Percentiles rank a stretch among this genome's conserved stretches.
Conservation (phyloP, 1,140 invertebrate species). For the Aradophagus sp. region DNA sequence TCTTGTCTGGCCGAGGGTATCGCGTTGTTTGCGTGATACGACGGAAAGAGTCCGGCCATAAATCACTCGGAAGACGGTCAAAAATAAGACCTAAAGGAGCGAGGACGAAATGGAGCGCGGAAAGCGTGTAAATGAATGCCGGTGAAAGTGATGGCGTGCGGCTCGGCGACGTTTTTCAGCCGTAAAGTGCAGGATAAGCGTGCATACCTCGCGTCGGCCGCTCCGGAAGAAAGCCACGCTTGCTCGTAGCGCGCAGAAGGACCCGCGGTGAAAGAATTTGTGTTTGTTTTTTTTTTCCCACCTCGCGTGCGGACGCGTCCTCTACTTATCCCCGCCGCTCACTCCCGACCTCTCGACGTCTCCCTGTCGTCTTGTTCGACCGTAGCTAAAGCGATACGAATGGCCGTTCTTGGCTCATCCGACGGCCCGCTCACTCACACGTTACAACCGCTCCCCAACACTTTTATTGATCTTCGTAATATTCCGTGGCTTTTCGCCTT, state of each 20-base stretch:
- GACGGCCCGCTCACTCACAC: constrained; percentile 13
- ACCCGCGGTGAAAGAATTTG: constrained; percentile 21
- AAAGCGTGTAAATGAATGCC: constrained; percentile 25
- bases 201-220: constrained; percentile 33
- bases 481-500: constrained; percentile 4
- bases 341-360: constrained; percentile 27
- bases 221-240: constrained; percentile 44
- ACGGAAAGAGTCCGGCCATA: constrained; percentile 46
- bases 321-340: neutral
- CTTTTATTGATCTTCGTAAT: constrained; percentile 23
- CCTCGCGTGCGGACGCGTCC: constrained; percentile 4
- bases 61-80: constrained; percentile 56
- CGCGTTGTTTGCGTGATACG: constrained; percentile 57
- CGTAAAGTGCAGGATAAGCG: constrained; percentile 57
- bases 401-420: constrained; percentile 28
- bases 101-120: constrained; percentile 34
- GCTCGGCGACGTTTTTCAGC: constrained; percentile 46
- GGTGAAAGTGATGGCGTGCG: constrained; percentile 38
- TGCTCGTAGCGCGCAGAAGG: constrained; percentile 21
- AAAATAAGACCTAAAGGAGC: constrained; percentile 7
- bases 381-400: constrained; percentile 54
- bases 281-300: constrained; percentile 1
- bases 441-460: constrained; percentile 12
- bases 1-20: constrained; percentile 36
- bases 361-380: constrained; percentile 13